Base-by-base conservation (phyloP, 2,113 vertebrate genomes). In the Saimiri boliviensis region DNA sequence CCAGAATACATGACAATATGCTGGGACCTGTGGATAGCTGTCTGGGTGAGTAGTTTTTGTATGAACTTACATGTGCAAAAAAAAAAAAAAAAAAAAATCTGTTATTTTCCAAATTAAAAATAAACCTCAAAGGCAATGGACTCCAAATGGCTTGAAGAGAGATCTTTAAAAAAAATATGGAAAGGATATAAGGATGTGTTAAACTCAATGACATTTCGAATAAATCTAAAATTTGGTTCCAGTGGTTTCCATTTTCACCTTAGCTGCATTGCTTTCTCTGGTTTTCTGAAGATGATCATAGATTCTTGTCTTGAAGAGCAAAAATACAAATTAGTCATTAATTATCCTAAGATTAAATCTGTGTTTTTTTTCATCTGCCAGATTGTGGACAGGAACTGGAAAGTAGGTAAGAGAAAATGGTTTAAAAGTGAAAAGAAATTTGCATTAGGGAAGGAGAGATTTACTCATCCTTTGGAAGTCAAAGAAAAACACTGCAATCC, bases 91-190 rank as follows among this genome's bases (percentile, higher is more conserved):
- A 74, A n/a, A n/a, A 80, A 79, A 90, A 74, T 58, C 47, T 58
- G 25, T 71, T 74, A 84, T 88, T 92, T 96, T 94, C 80, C 60
- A 88, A 96, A 92, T 97, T 96, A 92, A 96, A 97, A 95, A 92
- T 89, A 96, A 91, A 63, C 90, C 58, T 96, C 83, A 76, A 92
- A 95, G 90, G 30, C 90, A 95, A 71, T 40, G 49, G 47, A 81
- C 63, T 96, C 42, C 54, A 91, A 79, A 74, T 12, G n/a, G 19
- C 66, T 83, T 66, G 19, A 8, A 85, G 37, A 89, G 54, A 80
- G 47, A 86, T 81, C 16, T 32, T 68, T 86, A 94, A 70, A 88
- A 70, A 88, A 93, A 95, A 88, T 16, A 19, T 5, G 63, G 37
- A 91, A 87, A 82, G 8, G 47, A 40, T 35, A 32, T 23, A 74